These are phyloP conservation scores for Nothura maculosa DNA, from an alignment of 2,797 vertebrate genomes.

Conservation along the genomic window DNA sequence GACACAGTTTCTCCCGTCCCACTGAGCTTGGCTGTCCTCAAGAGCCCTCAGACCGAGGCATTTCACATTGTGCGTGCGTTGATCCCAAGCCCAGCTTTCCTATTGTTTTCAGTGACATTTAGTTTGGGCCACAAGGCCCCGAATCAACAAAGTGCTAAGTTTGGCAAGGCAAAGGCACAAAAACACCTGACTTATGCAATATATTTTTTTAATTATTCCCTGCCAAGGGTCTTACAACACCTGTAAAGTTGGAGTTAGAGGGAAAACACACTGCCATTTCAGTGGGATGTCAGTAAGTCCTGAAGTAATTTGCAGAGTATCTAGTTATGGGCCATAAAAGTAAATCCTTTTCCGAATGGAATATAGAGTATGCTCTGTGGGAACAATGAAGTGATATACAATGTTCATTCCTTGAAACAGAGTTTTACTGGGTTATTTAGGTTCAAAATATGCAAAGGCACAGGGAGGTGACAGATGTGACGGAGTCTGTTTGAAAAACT, in stretches of 20 bases:
- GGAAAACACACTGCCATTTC: not conserved
- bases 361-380: not conserved
- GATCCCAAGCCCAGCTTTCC: slow-evolving; percentile 39
- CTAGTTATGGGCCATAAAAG: not conserved
- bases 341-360: not conserved
- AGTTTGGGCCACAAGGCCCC: not conserved
- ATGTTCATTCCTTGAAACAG: not conserved
- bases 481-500: not conserved
- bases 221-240: not conserved
- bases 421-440: not conserved
- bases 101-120: slow-evolving; percentile 59
- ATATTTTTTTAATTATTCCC: not conserved
- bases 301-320: not conserved
- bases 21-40: not conserved
- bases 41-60: not conserved
- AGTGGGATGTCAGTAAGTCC: not conserved
- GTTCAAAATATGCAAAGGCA: not conserved
- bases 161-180: not conserved
- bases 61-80: not conserved
- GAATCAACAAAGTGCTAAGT: not conserved
- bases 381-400: not conserved
- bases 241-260: not conserved
- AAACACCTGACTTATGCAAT: slow-evolving; percentile 9
- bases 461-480: not conserved
- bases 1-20: not conserved